Conservation (phyloP, 2,797 vertebrate genomes). For the Syngnathus acus region DNA sequence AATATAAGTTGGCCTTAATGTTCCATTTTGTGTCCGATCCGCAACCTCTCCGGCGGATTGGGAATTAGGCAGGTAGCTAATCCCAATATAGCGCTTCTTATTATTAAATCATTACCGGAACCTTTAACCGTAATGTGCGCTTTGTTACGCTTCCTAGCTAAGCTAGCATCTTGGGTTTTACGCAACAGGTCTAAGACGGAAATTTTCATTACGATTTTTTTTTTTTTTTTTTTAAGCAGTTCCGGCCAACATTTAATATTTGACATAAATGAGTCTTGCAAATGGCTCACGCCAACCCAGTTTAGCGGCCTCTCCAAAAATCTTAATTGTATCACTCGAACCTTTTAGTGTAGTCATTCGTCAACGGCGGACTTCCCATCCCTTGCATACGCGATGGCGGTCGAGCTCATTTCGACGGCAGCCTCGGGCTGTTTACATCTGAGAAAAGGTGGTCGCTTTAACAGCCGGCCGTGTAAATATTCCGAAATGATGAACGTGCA, state of each 20-base stretch:
- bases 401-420: background rate
- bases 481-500: background rate
- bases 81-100: slow-evolving; percentile 43
- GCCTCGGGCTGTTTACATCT: background rate
- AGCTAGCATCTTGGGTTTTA: background rate
- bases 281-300: no score
- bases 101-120: slow-evolving; percentile 27
- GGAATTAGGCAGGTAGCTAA: slow-evolving; percentile 38
- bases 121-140: background rate
- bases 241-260: no score
- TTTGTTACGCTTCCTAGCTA: background rate
- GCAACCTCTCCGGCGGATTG: slow-evolving; percentile 33
- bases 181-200: background rate
- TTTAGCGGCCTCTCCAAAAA: background rate
- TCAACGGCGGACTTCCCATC: background rate
- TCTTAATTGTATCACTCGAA: background rate
- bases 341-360: background rate
- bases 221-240: no score
- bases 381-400: background rate
- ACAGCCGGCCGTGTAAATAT: background rate
- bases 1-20: slow-evolving; percentile 22
- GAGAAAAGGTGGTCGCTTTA: background rate
- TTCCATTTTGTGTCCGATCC: slow-evolving; percentile 30
- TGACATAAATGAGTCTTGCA: no score
- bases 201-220: background rate